Conservation (phyloP, 2,113 vertebrate genomes). For the Phyllopteryx taeniolatus region DNA sequence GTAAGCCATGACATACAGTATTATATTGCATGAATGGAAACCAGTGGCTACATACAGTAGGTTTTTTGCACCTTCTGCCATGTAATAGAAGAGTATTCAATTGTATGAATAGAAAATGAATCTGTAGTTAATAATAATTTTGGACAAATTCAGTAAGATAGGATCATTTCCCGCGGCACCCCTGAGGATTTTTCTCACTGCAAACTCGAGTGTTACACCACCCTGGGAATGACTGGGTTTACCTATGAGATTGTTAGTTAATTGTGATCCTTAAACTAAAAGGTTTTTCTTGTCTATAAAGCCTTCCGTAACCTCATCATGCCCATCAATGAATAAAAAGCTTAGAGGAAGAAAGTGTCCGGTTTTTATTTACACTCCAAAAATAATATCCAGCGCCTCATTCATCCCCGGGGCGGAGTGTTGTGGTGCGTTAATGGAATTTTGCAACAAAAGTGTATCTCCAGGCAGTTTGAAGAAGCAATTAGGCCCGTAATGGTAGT, state of each 20-base stretch:
- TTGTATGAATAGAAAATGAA: too few relatives aligned
- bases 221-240: neutral
- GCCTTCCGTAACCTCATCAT: slow-evolving; percentile 15
- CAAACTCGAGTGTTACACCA: too few relatives aligned
- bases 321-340: slow-evolving; percentile 28
- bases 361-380: slow-evolving; percentile 52
- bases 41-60: too few relatives aligned
- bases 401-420: slow-evolving; percentile 40
- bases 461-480: slow-evolving; percentile 59
- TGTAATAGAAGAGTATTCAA: too few relatives aligned
- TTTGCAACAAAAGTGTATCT: slow-evolving; percentile 52
- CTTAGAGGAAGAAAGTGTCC: slow-evolving; percentile 30
- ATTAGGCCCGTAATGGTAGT: slow-evolving; percentile 56
- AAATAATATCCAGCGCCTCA: slow-evolving; percentile 37
- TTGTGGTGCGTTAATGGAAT: slow-evolving; percentile 62
- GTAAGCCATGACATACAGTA: too few relatives aligned
- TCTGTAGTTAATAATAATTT: too few relatives aligned
- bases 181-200: too few relatives aligned
- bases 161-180: too few relatives aligned
- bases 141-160: too few relatives aligned
- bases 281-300: neutral
- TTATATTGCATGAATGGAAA: too few relatives aligned
- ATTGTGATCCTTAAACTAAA: neutral
- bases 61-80: too few relatives aligned
- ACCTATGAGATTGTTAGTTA: neutral